Evolutionary conservation across 2,113 vertebrate species (phyloP).

Genomic region (Choloepus hoffmanni): DNA sequence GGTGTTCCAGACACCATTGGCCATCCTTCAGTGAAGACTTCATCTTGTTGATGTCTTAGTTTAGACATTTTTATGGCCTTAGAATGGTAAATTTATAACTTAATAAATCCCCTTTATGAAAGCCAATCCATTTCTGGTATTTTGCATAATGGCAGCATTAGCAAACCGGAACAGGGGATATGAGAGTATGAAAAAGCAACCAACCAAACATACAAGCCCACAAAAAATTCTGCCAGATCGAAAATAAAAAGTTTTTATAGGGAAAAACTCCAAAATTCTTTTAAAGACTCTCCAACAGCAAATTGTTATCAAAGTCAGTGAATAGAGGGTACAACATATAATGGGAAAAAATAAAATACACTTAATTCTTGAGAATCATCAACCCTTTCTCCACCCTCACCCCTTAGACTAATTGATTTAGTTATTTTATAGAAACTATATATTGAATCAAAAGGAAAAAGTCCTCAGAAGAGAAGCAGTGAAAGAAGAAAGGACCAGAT

Average conservation of each 20-base stretch:
- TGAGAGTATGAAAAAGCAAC: background rate
- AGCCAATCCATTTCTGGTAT: too few relatives aligned
- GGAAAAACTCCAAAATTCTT: background rate
- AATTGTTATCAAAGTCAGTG: background rate
- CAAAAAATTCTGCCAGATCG: background rate
- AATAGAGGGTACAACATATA: background rate
- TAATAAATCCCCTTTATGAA: too few relatives aligned
- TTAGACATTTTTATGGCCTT: too few relatives aligned
- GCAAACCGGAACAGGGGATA: too few relatives aligned
- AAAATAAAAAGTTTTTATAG: background rate
- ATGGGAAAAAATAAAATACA: background rate
- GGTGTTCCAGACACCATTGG: too few relatives aligned
- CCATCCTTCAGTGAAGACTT: too few relatives aligned
- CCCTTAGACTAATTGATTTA: background rate
- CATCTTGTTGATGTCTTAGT: too few relatives aligned
- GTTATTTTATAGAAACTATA: conserved; percentile 46
- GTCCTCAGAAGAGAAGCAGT: background rate
- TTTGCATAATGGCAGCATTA: too few relatives aligned
- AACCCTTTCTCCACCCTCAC: background rate
- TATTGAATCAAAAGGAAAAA: conserved; percentile 14
- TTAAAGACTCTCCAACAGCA: background rate
- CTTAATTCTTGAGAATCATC: background rate
- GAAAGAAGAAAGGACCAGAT: background rate
- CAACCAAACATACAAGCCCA: background rate
- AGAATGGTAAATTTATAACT: too few relatives aligned